Base-by-base conservation (phyloP, 2,888 invertebrate species). In the Lepidonotus clava region DNA sequence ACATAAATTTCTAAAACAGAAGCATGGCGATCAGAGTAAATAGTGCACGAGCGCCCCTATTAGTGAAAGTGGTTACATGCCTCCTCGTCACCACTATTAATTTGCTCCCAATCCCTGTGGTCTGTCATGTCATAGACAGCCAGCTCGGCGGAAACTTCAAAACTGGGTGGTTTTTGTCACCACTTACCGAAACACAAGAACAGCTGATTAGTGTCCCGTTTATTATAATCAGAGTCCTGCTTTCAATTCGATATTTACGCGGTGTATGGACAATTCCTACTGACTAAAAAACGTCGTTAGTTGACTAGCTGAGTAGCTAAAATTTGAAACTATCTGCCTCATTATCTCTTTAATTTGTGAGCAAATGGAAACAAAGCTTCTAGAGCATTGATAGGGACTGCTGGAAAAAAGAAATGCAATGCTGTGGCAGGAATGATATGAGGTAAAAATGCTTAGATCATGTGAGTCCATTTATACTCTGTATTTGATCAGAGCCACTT, bases 311-410 rank as follows among this genome's bases (percentile, higher is more conserved):
- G n/a, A 71, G 71, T 71, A 71, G 71, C 71, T 71, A 71, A 38
- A 71, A 71, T 71, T 71, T 71, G 36, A 36, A 71, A 38, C 71
- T 11, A 6, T 38, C 36, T 71, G 71, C 5, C 36, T 34, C 38
- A 71, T 71, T 36, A 36, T 38, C 1, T 24, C 71, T 34, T 38
- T 71, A 71, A 71, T 34, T 71, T 71, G 71, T 36, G 71, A 34
- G n/a, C 38, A 71, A 34, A 34, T 34, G 71, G 21, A 38, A 21
- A 71, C 71, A 71, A 71, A 71, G 71, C 38, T 21, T 4, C 36
- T 38, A 8, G 11, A 36, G 34, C 38, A 38, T 71, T 71, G 36
- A 34, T 8, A 71, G 8, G 8, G 46, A 46, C 8, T 46, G 46
- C 8, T 8, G 8, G n/a, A n/a, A n/a, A n/a, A n/a, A n/a, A n/a